Percentiles rank a stretch among this genome's conserved stretches.
Conservation (phyloP, 2,113 vertebrate genomes). For the Myocastor coypus region DNA sequence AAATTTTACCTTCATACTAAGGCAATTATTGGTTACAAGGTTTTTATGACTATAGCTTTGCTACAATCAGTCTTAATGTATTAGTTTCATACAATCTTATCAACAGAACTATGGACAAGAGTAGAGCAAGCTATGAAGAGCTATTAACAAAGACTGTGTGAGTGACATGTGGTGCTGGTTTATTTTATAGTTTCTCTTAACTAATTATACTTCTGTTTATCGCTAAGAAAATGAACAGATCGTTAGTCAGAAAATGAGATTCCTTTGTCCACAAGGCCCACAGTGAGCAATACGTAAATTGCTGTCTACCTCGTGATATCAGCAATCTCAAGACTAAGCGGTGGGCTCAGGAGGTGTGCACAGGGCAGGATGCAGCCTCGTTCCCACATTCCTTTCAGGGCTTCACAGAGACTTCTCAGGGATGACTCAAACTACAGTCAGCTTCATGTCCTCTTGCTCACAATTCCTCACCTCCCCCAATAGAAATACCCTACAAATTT, state of each 20-base stretch:
- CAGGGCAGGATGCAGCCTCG: too few relatives aligned
- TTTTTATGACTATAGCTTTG: background rate
- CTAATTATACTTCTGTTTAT: background rate
- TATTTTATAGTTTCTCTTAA: background rate
- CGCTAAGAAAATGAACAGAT: background rate
- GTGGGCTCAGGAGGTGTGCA: background rate
- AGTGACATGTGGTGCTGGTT: background rate
- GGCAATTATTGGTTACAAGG: background rate
- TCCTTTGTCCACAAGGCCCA: background rate
- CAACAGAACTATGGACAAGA: background rate
- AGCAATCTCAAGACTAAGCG: background rate
- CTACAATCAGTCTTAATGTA: background rate
- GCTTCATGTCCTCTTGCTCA: background rate
- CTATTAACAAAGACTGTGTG: background rate
- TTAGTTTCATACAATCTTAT: background rate
- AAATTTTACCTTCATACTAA: background rate
- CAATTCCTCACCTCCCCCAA: background rate
- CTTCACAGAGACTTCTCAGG: background rate
- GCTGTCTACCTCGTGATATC: background rate
- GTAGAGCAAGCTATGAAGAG: background rate
- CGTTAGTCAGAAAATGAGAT: background rate
- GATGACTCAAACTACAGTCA: background rate
- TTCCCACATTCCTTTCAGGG: background rate
- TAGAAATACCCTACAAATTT: background rate
- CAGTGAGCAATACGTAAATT: background rate